A percentile compares a stretch with the other conserved stretches of the same genome.
Conservation (phyloP, 2,797 vertebrate species). For the Hydrophis major region DNA sequence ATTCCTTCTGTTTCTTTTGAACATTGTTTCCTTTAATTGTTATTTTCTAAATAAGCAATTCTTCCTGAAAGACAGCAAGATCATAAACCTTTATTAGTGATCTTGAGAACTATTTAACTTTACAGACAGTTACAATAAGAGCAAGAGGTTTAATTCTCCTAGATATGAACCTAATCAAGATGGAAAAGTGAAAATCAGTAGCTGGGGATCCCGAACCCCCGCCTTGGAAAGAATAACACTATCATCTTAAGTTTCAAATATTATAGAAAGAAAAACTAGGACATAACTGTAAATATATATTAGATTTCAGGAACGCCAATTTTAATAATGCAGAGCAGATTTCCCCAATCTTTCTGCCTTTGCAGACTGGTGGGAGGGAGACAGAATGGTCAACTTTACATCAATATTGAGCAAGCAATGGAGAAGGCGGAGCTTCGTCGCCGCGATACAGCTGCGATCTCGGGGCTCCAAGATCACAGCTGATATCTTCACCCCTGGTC, state of each 20-base stretch:
- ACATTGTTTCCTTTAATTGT: neutral
- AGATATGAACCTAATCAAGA: neutral
- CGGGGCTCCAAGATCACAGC: too few species aligned
- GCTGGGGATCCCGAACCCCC: too few species aligned
- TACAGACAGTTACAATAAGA: neutral
- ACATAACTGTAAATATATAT: neutral
- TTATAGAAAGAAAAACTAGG: neutral
- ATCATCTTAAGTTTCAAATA: neutral
- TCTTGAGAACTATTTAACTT: too few species aligned
- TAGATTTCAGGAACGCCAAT: neutral
- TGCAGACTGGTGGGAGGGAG: too few species aligned
- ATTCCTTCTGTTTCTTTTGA: neutral
- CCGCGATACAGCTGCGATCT: too few species aligned
- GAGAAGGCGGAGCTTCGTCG: too few species aligned
- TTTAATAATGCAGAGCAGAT: too few species aligned
- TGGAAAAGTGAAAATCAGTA: neutral
- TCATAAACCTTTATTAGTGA: neutral
- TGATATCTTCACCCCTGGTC: too few species aligned
- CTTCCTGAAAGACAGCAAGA: neutral
- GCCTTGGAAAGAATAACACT: neutral
- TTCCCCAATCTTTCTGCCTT: too few species aligned
- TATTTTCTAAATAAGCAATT: neutral
- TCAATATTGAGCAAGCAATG: too few species aligned
- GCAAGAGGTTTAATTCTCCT: neutral
- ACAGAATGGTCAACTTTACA: too few species aligned